These are phyloP conservation scores for Malacosoma neustria DNA, from an alignment of 2,888 invertebrate genomes.

Conservation along the genomic window DNA sequence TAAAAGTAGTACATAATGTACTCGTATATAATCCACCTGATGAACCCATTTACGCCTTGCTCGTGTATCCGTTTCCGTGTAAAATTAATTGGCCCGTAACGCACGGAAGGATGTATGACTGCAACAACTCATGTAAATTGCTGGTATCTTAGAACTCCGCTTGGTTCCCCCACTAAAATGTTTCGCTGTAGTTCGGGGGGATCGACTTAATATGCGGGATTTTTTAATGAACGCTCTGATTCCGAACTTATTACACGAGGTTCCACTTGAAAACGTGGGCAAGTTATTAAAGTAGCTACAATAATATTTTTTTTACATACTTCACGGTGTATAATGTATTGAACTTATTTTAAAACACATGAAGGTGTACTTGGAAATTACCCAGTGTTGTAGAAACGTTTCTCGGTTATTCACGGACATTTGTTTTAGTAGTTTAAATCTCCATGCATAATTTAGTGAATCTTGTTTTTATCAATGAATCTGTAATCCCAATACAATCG, in stretches of 20 bases:
- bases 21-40: slow-evolving; percentile 33
- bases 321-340: too few species aligned
- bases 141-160: slow-evolving; percentile 26
- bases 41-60: slow-evolving; percentile 59
- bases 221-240: too few species aligned
- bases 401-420: background rate
- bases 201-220: too few species aligned
- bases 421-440: background rate
- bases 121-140: slow-evolving; percentile 68
- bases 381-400: background rate
- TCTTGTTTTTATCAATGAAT: background rate
- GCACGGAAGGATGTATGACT: slow-evolving; percentile 63
- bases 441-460: background rate
- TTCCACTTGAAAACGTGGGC: too few species aligned
- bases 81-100: slow-evolving; percentile 68
- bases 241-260: too few species aligned
- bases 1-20: slow-evolving; percentile 10
- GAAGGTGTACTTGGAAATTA: too few species aligned
- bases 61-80: slow-evolving; percentile 67
- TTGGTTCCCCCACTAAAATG: too few species aligned
- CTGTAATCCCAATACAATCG: too few species aligned
- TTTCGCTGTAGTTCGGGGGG: too few species aligned
- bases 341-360: too few species aligned
- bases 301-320: too few species aligned
- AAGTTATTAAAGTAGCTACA: too few species aligned